Evolutionary conservation across 2,797 vertebrate genomes (phyloP), one percentile per base, ranked within the genome.

Genomic region (Amazona ochrocephala): DNA sequence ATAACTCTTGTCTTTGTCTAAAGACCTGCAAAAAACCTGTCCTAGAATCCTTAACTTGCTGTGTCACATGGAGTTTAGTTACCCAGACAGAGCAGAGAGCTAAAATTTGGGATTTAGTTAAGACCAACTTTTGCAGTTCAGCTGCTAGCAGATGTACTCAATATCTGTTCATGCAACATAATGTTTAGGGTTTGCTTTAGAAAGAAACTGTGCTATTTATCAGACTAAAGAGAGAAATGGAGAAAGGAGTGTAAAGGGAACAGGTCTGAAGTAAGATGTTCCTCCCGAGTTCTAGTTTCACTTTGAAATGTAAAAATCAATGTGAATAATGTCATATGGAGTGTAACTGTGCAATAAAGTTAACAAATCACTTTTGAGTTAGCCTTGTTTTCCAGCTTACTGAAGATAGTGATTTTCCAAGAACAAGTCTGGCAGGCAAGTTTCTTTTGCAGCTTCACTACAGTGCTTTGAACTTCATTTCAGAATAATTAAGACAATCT

Each of bases 1-100:
- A 99, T 98, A 93, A 92, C 14, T 75, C 51, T 89, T 95, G 96
- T 94, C 75, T 5, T 90, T 96, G 70, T 93, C 42, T 94, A 42
- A 71, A 93, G 22, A 70, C 21, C 7, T 74, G 20, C 7, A 10
- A 34, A 34, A 5, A 45, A 9, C 2, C 23, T 84, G 20, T 53
- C 27, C 32, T 48, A 22, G 47, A 74, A 60, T 50, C 7, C 7
- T 34, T 41, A 68, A 37, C 32, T 91, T 78, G 11, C 24, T 70
- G 14, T 79, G 37, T 67, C 56, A 16, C 11, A 7, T n/a, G 34
- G 42, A 72, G 27, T 65, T 68, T 10, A 37, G 50, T 79, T 48
- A 41, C 27, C 54, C 24, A 37, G 34, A 20, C 20, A 64, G 56
- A 77, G 54, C 34, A 68, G 44, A 84, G 70, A 18, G 17, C 12